Evolutionary conservation across 2,888 invertebrate species (phyloP).

Genomic region (Chloroclystis v-ata): DNA sequence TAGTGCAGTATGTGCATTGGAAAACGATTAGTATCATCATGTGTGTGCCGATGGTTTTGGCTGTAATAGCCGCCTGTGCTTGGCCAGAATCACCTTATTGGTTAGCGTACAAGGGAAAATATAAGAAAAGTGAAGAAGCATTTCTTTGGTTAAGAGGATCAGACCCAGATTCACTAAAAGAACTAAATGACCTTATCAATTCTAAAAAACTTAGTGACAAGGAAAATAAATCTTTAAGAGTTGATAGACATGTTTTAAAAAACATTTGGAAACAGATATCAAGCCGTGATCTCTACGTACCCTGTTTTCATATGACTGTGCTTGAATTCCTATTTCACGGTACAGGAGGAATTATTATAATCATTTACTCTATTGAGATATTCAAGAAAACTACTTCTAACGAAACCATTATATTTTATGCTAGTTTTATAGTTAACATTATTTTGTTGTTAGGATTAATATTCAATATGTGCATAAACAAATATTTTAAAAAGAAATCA

Average conservation of each 20-base stretch:
- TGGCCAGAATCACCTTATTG: slow-evolving; percentile 33
- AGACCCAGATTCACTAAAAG: slow-evolving; percentile 10
- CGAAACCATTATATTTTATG: slow-evolving; percentile 7
- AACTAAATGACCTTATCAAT: slow-evolving; percentile 1
- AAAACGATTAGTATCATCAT: slow-evolving; percentile 21
- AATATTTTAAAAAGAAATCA: slow-evolving; percentile 19
- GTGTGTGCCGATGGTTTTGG: slow-evolving; percentile 16
- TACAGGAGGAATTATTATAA: slow-evolving; percentile 10
- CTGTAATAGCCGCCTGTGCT: slow-evolving; percentile 3
- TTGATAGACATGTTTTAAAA: not conserved
- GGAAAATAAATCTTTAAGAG: not conserved
- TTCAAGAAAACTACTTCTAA: slow-evolving; percentile 12
- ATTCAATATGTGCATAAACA: slow-evolving; percentile 6
- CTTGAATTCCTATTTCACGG: slow-evolving; percentile 13
- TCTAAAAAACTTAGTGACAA: not conserved
- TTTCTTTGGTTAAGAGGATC: slow-evolving; percentile 28
- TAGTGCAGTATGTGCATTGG: slow-evolving; percentile 23
- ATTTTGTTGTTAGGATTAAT: slow-evolving; percentile 8
- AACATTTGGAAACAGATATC: not conserved
- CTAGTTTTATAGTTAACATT: slow-evolving; percentile 10
- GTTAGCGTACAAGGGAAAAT: slow-evolving; percentile 29
- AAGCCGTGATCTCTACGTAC: slow-evolving; percentile 4
- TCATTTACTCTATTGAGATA: slow-evolving; percentile 19
- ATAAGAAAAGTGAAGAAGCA: slow-evolving; percentile 19
- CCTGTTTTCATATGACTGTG: slow-evolving; percentile 8